A percentile compares a stretch with the other conserved stretches of the same genome.
These are phyloP conservation scores for Hapalemur alaotrensis DNA, from an alignment of 2,797 vertebrate genomes.

Conservation along the genomic window DNA sequence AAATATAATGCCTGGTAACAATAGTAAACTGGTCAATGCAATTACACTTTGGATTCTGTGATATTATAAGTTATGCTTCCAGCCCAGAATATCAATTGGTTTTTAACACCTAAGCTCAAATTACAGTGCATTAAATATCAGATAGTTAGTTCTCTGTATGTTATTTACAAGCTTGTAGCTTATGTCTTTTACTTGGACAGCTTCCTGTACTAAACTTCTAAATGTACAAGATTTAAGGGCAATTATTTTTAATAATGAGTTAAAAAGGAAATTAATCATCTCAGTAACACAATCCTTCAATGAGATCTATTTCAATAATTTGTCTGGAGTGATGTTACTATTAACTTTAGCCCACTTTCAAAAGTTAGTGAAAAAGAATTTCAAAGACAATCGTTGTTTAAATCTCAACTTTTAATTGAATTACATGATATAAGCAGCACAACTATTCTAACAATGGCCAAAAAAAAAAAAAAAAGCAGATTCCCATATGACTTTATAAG, in stretches of 20 bases:
- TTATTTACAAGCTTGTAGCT: slow-evolving; percentile 15
- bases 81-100: slow-evolving; percentile 58
- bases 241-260: slow-evolving; percentile 28
- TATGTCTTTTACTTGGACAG: not conserved
- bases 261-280: slow-evolving; percentile 7
- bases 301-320: slow-evolving; percentile 14
- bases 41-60: slow-evolving; percentile 50
- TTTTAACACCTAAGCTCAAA: slow-evolving; percentile 65
- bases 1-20: slow-evolving; percentile 67
- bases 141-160: not conserved
- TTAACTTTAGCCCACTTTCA: slow-evolving; percentile 30
- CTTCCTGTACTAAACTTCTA: not conserved
- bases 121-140: slow-evolving; percentile 60
- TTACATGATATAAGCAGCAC: not conserved
- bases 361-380: slow-evolving; percentile 15
- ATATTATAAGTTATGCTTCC: slow-evolving; percentile 61
- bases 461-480: not conserved
- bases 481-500: not conserved
- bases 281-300: not conserved
- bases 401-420: slow-evolving; percentile 19
- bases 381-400: not conserved
- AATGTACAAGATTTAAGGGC: not conserved
- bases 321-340: not conserved
- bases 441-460: not conserved
- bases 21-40: slow-evolving; percentile 68